Percentiles rank a stretch among this genome's conserved stretches.
These are phyloP conservation scores for Poecilia picta DNA, from an alignment of 2,797 vertebrate species.

Conservation along the genomic window DNA sequence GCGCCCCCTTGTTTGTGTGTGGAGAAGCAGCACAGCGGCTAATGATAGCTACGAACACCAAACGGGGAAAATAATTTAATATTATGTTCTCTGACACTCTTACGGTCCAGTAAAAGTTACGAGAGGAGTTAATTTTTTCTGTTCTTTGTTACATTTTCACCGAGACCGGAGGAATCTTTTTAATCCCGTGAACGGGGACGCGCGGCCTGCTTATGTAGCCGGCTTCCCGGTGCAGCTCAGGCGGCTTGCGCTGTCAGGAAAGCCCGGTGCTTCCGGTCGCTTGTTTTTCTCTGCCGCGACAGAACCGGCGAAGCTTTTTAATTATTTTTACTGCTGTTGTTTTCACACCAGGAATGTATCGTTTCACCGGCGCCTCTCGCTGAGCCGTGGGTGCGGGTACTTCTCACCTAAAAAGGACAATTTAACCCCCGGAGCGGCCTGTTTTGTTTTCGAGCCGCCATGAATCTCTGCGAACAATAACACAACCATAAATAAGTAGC, in stretches of 20 bases:
- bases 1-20: constrained; percentile 78
- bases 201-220: constrained; percentile 80
- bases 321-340: neutral
- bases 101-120: neutral
- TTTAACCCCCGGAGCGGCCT: constrained; percentile 68
- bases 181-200: constrained; percentile 56
- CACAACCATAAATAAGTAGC: constrained; percentile 61
- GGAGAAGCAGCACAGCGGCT: constrained; percentile 71
- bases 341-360: neutral
- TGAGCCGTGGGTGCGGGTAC: constrained; percentile 6
- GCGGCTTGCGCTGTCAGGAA: constrained; percentile 53
- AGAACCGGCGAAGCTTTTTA: constrained; percentile 8
- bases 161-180: constrained; percentile 33
- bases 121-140: constrained; percentile 3
- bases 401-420: constrained; percentile 17
- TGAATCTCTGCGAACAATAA: constrained; percentile 82
- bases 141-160: constrained; percentile 24
- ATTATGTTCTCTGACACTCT: constrained; percentile 20
- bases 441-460: constrained; percentile 80
- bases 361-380: fast-evolving
- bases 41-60: constrained; percentile 77
- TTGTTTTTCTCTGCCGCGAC: constrained; percentile 11
- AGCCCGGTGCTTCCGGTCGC: constrained; percentile 58
- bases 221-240: constrained; percentile 61
- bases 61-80: constrained; percentile 65